A percentile compares a stretch with the other conserved stretches of the same genome.
Evolutionary conservation across 2,113 vertebrate genomes (phyloP).

Genomic region (Phrynosoma blainvillii): DNA sequence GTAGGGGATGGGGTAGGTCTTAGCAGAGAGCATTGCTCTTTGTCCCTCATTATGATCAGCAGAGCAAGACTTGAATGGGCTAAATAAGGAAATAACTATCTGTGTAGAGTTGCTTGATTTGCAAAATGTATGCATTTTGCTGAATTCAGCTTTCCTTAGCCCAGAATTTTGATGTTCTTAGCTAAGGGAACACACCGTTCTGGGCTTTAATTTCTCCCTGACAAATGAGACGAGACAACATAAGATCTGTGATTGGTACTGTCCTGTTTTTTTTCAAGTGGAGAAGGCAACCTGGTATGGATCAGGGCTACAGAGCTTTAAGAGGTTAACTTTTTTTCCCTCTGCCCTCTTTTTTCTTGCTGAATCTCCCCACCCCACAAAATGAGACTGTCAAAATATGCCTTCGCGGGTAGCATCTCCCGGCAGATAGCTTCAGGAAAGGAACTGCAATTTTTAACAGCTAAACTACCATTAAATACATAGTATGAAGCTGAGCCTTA

Average conservation of each 20-base stretch:
- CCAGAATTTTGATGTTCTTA: background rate
- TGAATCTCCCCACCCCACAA: background rate
- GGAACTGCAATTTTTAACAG: background rate
- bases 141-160: background rate
- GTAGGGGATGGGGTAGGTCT: background rate
- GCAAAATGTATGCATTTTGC: background rate
- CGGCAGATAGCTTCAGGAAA: background rate
- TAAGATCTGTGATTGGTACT: background rate
- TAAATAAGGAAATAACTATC: background rate
- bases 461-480: too few species aligned
- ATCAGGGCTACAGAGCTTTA: background rate
- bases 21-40: background rate
- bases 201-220: conserved; percentile 3
- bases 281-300: background rate
- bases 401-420: background rate
- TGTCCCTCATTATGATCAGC: background rate
- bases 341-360: background rate
- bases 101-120: background rate
- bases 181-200: background rate
- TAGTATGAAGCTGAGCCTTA: too few species aligned
- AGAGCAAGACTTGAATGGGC: background rate
- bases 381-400: background rate
- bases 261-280: background rate
- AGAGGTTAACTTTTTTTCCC: background rate
- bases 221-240: background rate